Evolutionary conservation across 2,888 invertebrate genomes (phyloP).

Genomic region (Deladenus siricidicola): DNA sequence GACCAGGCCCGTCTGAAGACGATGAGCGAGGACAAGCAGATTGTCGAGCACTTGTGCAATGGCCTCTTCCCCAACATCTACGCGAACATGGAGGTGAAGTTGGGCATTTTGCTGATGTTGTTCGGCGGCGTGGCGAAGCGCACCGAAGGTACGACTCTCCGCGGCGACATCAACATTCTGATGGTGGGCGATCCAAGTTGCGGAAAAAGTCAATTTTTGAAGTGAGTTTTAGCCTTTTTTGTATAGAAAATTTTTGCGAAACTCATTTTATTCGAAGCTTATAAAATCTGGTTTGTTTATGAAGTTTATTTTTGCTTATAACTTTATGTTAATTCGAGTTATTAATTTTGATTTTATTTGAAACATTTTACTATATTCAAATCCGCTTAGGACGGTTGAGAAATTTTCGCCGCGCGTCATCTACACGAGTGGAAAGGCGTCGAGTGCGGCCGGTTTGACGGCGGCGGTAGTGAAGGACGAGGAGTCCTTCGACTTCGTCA

Average conservation of each 20-base stretch:
- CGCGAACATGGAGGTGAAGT: constrained; percentile 68
- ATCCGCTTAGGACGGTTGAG: constrained; percentile 64
- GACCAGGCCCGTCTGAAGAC: constrained; percentile 64
- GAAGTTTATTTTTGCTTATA: background rate
- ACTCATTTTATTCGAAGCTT: too few relatives aligned
- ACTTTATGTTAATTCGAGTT: background rate
- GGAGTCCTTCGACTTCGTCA: constrained; percentile 99
- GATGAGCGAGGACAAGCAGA: constrained; percentile 71
- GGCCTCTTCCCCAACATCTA: constrained; percentile 92
- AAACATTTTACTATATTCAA: too few relatives aligned
- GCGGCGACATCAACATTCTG: constrained; percentile 94
- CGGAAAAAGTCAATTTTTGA: constrained; percentile 89
- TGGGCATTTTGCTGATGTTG: constrained; percentile 77
- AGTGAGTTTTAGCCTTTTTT: too few relatives aligned
- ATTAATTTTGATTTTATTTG: too few relatives aligned
- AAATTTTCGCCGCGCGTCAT: constrained; percentile 91
- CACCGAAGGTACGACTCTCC: constrained; percentile 69
- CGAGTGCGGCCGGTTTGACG: constrained; percentile 86
- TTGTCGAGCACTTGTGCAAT: constrained; percentile 79
- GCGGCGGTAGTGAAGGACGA: constrained; percentile 94
- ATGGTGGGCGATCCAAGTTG: constrained; percentile 98
- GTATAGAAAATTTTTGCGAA: too few relatives aligned
- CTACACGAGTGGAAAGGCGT: constrained; percentile 97
- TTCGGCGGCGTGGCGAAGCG: constrained; percentile 94
- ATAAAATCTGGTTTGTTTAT: too few relatives aligned